Evolutionary conservation across 2,797 vertebrate genomes (phyloP).

Genomic region (Falco columbarius): DNA sequence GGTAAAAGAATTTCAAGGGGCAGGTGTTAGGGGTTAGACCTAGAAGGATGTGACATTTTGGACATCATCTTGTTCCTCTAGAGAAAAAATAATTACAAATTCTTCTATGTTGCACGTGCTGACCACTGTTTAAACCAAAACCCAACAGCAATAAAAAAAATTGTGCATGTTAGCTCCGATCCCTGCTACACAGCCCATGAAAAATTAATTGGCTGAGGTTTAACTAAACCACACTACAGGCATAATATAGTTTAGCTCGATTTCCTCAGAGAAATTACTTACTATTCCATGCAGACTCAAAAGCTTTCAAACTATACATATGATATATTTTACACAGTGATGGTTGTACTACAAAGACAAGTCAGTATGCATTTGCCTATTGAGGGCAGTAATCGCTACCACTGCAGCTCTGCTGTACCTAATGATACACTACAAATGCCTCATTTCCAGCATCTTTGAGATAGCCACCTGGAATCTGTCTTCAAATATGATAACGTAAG

Average conservation of each 20-base stretch:
- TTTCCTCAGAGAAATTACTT: conserved; percentile 3
- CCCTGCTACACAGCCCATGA: not conserved
- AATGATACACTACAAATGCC: not conserved
- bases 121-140: not conserved
- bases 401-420: not conserved
- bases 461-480: not conserved
- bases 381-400: not conserved
- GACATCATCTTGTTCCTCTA: not conserved
- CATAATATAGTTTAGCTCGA: not conserved
- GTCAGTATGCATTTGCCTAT: not conserved
- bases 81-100: not conserved
- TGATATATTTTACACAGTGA: not conserved
- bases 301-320: conserved; percentile 7
- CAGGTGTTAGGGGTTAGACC: not conserved
- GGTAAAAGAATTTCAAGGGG: not conserved
- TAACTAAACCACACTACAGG: not conserved
- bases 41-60: not conserved
- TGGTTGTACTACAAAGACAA: not conserved
- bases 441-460: conserved; percentile 14
- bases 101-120: not conserved
- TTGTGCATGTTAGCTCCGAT: not conserved
- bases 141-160: not conserved
- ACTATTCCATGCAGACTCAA: not conserved
- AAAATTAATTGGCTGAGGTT: conserved; percentile 42
- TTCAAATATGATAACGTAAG: not conserved